Evolutionary conservation across 30 jellyfish, hydroid and myxozoan species (phyloP).

Genomic region (Cassiopea andromeda): DNA sequence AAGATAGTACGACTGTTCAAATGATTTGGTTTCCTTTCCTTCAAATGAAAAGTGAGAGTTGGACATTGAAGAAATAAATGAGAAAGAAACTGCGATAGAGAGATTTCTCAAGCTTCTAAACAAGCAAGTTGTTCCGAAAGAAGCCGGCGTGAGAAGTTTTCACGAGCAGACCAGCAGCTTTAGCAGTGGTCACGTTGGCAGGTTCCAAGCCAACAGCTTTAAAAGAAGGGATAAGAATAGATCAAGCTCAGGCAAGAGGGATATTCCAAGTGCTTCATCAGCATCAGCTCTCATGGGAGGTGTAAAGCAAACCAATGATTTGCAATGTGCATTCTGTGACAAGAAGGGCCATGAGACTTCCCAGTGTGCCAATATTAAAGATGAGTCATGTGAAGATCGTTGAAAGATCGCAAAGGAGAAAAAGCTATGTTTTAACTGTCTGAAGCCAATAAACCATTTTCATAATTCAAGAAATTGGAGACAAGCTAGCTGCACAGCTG

Average conservation of each 20-base stretch:
- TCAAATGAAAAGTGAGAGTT: constrained; percentile 2
- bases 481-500: neutral
- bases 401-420: neutral
- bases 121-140: neutral
- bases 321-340: neutral
- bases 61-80: neutral
- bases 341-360: neutral
- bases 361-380: neutral
- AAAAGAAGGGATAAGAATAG: neutral
- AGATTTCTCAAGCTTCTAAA: neutral
- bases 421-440: neutral
- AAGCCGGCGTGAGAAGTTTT: neutral
- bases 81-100: neutral
- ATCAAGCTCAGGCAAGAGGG: neutral
- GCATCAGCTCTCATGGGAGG: constrained; percentile 17
- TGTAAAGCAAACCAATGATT: neutral
- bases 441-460: neutral
- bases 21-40: neutral
- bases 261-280: neutral
- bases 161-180: neutral
- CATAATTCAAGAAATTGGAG: neutral
- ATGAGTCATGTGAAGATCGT: neutral
- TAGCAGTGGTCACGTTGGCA: neutral
- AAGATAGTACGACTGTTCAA: constrained; percentile 5
- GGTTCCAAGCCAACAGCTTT: neutral